Percentiles rank a stretch among this genome's conserved stretches.
These are phyloP conservation scores for Alosa sapidissima DNA, from an alignment of 2,797 vertebrate genomes.

Conservation along the genomic window DNA sequence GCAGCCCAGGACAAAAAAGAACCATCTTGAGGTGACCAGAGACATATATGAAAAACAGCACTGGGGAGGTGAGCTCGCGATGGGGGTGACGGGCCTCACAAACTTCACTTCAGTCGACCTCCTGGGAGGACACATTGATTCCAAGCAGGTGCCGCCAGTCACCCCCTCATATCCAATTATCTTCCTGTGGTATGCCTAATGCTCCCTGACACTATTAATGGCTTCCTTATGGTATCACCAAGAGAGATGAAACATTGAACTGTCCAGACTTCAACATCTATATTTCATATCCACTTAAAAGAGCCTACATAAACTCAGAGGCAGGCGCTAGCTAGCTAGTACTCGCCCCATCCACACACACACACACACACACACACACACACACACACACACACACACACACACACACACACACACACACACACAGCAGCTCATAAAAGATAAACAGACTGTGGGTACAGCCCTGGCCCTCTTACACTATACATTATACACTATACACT, in stretches of 20 bases:
- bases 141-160: conserved; percentile 76
- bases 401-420: conserved; percentile 51
- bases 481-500: conserved; percentile 20
- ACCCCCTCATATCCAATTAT: conserved; percentile 77
- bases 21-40: conserved; percentile 67
- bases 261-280: conserved; percentile 78
- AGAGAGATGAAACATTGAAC: conserved; percentile 76
- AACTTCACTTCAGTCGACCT: conserved; percentile 63
- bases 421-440: conserved; percentile 67
- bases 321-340: conserved; percentile 34
- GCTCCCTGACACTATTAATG: conserved; percentile 81
- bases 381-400: conserved; percentile 11
- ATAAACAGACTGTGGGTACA: conserved; percentile 61
- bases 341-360: background rate
- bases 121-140: conserved; percentile 69
- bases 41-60: conserved; percentile 57
- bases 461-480: conserved; percentile 32
- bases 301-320: conserved; percentile 56
- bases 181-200: conserved; percentile 74
- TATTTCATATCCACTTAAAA: conserved; percentile 77
- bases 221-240: conserved; percentile 78
- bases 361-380: conserved; percentile 33
- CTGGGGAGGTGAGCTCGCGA: conserved; percentile 53
- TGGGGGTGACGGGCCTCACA: conserved; percentile 52
- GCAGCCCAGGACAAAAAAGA: conserved; percentile 51